Evolutionary conservation across 2,888 invertebrate species (phyloP).

Genomic region (Lycia hirtaria): DNA sequence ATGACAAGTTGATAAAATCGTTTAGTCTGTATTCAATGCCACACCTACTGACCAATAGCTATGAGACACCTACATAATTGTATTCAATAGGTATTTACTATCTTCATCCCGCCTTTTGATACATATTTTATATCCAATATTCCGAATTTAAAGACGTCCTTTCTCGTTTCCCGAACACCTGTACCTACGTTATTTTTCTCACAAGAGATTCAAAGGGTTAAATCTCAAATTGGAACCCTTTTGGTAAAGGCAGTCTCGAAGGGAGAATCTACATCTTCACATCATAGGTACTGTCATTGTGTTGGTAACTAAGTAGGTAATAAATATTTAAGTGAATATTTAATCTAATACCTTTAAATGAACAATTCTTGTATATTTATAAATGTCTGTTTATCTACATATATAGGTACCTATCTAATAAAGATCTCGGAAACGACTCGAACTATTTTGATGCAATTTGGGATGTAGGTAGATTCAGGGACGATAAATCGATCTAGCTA

Average conservation of each 20-base stretch:
- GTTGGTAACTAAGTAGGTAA: slow-evolving; percentile 52
- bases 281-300: slow-evolving; percentile 56
- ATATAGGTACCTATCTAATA: no score
- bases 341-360: no score
- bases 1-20: no score
- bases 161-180: slow-evolving; percentile 24
- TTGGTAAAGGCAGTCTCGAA: slow-evolving; percentile 48
- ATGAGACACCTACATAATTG: background rate
- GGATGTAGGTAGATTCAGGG: no score
- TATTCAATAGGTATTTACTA: background rate
- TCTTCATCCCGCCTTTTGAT: background rate
- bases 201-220: slow-evolving; percentile 31
- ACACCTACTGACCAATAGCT: no score
- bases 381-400: no score
- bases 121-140: slow-evolving; percentile 18
- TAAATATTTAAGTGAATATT: no score
- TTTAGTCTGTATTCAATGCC: no score
- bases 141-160: slow-evolving; percentile 15
- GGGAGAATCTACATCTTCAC: slow-evolving; percentile 62
- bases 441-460: no score
- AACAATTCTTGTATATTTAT: no score
- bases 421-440: no score
- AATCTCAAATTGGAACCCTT: slow-evolving; percentile 42
- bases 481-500: no score
- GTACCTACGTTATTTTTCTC: slow-evolving; percentile 27